phyloP scores from a whole-genome alignment of 1,140 invertebrate species.

The Uloborus diversus region DNA sequence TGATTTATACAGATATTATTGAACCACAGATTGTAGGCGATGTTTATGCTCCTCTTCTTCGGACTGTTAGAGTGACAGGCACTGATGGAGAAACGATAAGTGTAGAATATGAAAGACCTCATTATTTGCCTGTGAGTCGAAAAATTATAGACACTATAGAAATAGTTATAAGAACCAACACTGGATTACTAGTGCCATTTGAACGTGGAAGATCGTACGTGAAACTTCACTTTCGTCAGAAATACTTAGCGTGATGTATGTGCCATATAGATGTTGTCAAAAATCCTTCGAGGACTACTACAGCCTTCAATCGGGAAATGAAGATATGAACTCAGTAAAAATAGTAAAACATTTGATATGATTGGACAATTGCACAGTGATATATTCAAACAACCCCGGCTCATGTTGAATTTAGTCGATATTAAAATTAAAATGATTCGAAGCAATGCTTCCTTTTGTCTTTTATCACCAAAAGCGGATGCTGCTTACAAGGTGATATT shows the following conservation, averaged over 20 bases:
- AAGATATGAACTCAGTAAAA: no score
- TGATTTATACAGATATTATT: no score
- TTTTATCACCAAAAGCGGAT: not conserved
- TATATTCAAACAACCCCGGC: no score
- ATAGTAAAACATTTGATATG: no score
- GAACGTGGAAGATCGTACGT: not conserved
- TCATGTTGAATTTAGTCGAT: not conserved
- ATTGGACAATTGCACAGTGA: no score
- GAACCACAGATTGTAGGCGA: no score
- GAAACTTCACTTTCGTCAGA: not conserved
- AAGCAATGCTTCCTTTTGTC: not conserved
- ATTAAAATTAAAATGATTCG: not conserved
- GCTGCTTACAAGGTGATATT: not conserved
- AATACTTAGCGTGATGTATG: not conserved
- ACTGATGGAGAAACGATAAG: no score
- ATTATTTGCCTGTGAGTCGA: not conserved
- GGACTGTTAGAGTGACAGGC: no score
- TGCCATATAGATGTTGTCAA: not conserved
- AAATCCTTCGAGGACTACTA: not conserved
- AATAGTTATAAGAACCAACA: not conserved
- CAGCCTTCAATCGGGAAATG: not conserved
- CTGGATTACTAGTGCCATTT: not conserved
- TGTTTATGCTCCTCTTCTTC: no score
- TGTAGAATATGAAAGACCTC: not conserved
- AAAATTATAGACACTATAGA: not conserved